Conservation (phyloP, 2,888 invertebrate species). For the Drosophila eohydei region DNA sequence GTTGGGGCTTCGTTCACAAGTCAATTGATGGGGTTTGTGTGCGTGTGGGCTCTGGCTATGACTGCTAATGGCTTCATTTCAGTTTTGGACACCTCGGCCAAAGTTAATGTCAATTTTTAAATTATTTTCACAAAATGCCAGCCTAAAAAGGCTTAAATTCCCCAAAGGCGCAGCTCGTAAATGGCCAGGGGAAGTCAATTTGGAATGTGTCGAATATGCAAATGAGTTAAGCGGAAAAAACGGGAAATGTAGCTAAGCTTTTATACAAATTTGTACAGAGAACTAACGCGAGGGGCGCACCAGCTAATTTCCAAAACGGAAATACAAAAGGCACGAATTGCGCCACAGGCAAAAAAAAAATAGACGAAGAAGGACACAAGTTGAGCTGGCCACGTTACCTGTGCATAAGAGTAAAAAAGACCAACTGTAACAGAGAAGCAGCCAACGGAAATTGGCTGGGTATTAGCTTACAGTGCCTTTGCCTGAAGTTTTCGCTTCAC, state of each 20-base stretch:
- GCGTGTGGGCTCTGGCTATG: conserved; percentile 29
- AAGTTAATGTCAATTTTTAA: conserved; percentile 61
- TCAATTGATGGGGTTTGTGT: conserved; percentile 41
- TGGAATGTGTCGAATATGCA: conserved; percentile 71
- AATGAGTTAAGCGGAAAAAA: conserved; percentile 54
- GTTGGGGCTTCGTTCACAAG: conserved; percentile 23
- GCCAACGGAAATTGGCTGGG: conserved; percentile 74
- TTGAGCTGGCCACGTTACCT: conserved; percentile 48
- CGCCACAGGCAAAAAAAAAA: conserved; percentile 39
- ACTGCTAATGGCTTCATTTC: conserved; percentile 63
- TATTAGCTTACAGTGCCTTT: conserved; percentile 66
- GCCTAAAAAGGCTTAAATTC: conserved; percentile 45
- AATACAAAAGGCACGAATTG: conserved; percentile 72
- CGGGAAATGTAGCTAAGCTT: conserved; percentile 58
- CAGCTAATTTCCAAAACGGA: conserved; percentile 77
- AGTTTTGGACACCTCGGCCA: conserved; percentile 42
- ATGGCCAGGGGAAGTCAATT: conserved; percentile 26
- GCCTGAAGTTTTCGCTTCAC: conserved; percentile 24
- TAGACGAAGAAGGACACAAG: conserved; percentile 4
- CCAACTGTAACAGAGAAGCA: conserved; percentile 30
- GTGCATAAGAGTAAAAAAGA: neutral
- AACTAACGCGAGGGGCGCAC: conserved; percentile 28
- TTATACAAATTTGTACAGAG: conserved; percentile 73
- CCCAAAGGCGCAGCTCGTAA: conserved; percentile 34
- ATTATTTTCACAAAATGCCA: conserved; percentile 48